Conservation (phyloP, 2,113 vertebrate genomes). For the Nothocercus julius region DNA sequence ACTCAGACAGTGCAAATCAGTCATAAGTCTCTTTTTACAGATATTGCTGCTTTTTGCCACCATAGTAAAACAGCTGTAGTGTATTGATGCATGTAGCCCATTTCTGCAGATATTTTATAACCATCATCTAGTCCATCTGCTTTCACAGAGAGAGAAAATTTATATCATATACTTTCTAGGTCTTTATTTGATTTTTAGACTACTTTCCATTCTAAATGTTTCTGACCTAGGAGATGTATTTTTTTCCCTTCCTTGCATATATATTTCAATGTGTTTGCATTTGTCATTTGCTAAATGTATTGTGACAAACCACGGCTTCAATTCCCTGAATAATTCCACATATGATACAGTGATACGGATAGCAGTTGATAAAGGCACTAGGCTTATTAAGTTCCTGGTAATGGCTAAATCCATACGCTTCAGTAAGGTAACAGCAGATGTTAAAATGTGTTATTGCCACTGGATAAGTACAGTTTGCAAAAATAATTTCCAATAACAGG, state of each 20-base stretch:
- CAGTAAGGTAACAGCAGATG: conserved; percentile 51
- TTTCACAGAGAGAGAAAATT: background rate
- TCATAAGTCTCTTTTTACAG: background rate
- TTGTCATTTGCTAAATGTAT: conserved; percentile 37
- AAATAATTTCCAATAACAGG: conserved; percentile 42
- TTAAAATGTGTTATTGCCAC: conserved; percentile 40
- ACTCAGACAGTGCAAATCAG: background rate
- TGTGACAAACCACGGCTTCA: background rate
- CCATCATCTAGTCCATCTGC: background rate
- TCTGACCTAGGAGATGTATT: background rate
- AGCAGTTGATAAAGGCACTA: background rate
- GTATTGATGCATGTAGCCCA: background rate
- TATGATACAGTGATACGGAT: conserved; percentile 30
- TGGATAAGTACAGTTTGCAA: conserved; percentile 47
- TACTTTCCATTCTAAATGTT: background rate
- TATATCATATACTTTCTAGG: background rate
- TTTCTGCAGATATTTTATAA: background rate
- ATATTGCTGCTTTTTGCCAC: background rate
- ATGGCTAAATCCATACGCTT: background rate
- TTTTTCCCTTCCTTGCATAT: background rate
- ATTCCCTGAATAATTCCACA: conserved; percentile 21
- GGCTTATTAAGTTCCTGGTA: conserved; percentile 31
- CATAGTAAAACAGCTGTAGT: background rate
- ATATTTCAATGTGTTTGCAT: background rate
- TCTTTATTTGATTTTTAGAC: background rate